phyloP scores from a whole-genome alignment of 2,888 invertebrate species.

The Rugalucina vietnamica region DNA sequence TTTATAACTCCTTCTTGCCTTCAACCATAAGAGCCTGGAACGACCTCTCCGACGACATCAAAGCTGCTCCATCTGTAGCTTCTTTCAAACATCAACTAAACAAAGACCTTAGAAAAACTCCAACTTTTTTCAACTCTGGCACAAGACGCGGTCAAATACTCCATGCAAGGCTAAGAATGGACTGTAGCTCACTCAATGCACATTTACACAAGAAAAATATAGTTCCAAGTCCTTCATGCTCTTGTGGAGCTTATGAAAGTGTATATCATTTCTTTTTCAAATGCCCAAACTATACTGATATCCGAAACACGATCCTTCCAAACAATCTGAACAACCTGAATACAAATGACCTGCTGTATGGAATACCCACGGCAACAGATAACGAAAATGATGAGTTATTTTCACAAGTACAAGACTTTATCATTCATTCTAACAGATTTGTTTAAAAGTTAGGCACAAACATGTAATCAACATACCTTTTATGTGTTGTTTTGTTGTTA shows the following conservation, averaged over 20 bases:
- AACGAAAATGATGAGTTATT: no score
- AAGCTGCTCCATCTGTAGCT: background rate
- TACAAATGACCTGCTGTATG: no score
- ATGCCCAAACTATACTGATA: background rate
- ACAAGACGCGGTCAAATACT: background rate
- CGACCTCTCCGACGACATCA: background rate
- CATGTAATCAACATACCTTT: no score
- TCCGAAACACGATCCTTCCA: background rate
- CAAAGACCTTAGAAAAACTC: background rate
- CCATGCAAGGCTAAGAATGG: background rate
- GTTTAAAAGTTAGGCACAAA: no score
- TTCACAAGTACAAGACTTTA: no score
- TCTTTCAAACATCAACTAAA: background rate
- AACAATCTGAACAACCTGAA: no score
- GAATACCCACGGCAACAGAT: no score
- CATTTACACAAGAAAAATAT: no score
- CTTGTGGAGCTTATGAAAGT: background rate
- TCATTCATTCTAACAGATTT: no score
- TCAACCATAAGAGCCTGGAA: background rate
- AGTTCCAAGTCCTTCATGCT: background rate
- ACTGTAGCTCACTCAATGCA: background rate
- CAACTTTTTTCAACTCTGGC: background rate
- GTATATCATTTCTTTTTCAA: background rate
- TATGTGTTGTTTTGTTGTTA: no score
- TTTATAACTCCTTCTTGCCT: background rate